These are phyloP conservation scores for Mormoops blainvillei DNA, from an alignment of 2,113 vertebrate species.

Conservation along the genomic window DNA sequence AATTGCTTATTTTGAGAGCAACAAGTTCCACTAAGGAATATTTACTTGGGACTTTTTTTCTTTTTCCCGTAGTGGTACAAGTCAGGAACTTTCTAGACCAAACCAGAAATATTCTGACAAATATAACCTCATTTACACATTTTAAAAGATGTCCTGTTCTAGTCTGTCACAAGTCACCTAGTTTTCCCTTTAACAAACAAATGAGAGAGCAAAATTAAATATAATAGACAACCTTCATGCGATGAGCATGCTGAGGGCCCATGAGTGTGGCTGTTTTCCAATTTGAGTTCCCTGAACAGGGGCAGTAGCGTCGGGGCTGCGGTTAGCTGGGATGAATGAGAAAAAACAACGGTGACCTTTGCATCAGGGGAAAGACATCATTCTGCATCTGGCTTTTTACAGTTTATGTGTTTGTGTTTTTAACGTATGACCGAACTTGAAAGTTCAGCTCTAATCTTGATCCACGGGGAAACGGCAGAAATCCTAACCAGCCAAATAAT, in stretches of 20 bases:
- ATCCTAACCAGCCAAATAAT: constrained; percentile 53
- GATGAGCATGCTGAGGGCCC: neutral
- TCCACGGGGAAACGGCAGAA: constrained; percentile 38
- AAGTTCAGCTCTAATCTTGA: constrained; percentile 57
- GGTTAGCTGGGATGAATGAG: constrained; percentile 1
- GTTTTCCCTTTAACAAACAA: constrained; percentile 5
- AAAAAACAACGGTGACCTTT: constrained; percentile 29
- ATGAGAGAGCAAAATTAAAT: neutral
- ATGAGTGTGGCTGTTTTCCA: neutral
- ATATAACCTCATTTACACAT: neutral
- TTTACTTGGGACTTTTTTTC: neutral
- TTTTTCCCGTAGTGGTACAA: neutral
- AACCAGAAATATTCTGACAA: constrained; percentile 40
- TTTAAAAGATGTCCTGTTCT: neutral
- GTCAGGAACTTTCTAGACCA: constrained; percentile 22
- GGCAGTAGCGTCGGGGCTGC: neutral
- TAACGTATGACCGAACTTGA: constrained; percentile 28
- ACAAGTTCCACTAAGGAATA: constrained; percentile 5
- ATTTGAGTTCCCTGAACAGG: neutral
- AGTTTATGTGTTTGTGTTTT: constrained; percentile 44
- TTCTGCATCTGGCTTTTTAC: constrained; percentile 37
- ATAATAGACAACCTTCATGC: neutral
- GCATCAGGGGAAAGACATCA: neutral
- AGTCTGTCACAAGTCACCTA: neutral
- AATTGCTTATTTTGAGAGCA: constrained; percentile 13